Evolutionary conservation across 2,888 invertebrate genomes (phyloP).

Genomic region (Hymenopus coronatus): DNA sequence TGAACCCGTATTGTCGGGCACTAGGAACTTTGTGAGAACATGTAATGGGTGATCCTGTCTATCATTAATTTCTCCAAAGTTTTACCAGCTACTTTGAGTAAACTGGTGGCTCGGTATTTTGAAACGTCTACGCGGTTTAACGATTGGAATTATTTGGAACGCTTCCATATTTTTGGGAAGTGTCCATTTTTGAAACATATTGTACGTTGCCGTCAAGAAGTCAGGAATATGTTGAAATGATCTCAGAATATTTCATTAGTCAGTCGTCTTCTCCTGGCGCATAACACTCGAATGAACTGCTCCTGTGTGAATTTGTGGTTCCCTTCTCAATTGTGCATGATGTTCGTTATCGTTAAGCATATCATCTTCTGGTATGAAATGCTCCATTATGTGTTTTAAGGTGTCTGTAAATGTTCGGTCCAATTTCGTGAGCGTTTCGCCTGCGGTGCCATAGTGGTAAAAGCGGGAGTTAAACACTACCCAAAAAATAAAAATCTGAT

Average conservation of each 20-base stretch:
- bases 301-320: not conserved
- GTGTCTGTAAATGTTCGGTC: not conserved
- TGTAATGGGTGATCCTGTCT: too few relatives aligned
- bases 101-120: too few relatives aligned
- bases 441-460: too few relatives aligned
- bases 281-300: not conserved
- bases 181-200: not conserved
- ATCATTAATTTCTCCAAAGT: too few relatives aligned
- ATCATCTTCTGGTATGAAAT: not conserved
- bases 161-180: not conserved
- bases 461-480: too few relatives aligned
- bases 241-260: not conserved
- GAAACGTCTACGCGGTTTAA: too few relatives aligned
- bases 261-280: not conserved
- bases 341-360: not conserved
- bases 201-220: not conserved
- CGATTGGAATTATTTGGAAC: not conserved
- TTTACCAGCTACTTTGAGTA: too few relatives aligned
- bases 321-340: not conserved
- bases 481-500: too few relatives aligned
- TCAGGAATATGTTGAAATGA: not conserved
- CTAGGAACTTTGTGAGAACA: too few relatives aligned
- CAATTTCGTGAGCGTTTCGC: too few relatives aligned
- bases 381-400: not conserved
- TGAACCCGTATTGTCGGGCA: too few relatives aligned